phyloP scores from a whole-genome alignment of 2,888 invertebrate species.

The Brenthis daphne region DNA sequence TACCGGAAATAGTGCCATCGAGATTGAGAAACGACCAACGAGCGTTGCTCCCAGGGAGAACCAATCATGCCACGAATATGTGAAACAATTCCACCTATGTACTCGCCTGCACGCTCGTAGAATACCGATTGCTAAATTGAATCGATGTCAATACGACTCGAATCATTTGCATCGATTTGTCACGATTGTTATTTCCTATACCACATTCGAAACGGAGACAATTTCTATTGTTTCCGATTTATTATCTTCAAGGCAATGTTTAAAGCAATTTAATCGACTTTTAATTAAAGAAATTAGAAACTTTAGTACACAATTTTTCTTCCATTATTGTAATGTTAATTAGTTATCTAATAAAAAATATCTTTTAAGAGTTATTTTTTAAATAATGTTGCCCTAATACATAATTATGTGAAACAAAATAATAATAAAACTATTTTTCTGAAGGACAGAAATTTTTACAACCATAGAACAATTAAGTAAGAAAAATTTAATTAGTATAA shows the following conservation, averaged over 20 bases:
- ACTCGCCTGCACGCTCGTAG: slow-evolving; percentile 35
- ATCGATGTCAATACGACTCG: slow-evolving; percentile 47
- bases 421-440: background rate
- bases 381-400: too few species aligned
- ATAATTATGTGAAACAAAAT: too few species aligned
- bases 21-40: slow-evolving; percentile 32
- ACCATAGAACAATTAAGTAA: slow-evolving; percentile 24
- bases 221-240: slow-evolving; percentile 17
- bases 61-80: slow-evolving; percentile 52
- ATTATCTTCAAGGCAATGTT: slow-evolving; percentile 5
- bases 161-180: slow-evolving; percentile 50
- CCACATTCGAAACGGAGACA: slow-evolving; percentile 23
- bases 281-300: too few species aligned
- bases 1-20: slow-evolving; percentile 49
- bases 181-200: slow-evolving; percentile 45
- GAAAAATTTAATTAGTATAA: slow-evolving; percentile 22
- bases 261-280: background rate
- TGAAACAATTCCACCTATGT: slow-evolving; percentile 32
- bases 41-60: slow-evolving; percentile 48
- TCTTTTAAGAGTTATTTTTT: too few species aligned
- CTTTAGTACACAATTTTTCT: too few species aligned
- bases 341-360: too few species aligned
- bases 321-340: too few species aligned
- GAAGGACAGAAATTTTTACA: background rate
- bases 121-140: slow-evolving; percentile 51